Evolutionary conservation across 2,888 invertebrate species (phyloP), one percentile per base, ranked within the genome.

Genomic region (Teleiodes luculella): DNA sequence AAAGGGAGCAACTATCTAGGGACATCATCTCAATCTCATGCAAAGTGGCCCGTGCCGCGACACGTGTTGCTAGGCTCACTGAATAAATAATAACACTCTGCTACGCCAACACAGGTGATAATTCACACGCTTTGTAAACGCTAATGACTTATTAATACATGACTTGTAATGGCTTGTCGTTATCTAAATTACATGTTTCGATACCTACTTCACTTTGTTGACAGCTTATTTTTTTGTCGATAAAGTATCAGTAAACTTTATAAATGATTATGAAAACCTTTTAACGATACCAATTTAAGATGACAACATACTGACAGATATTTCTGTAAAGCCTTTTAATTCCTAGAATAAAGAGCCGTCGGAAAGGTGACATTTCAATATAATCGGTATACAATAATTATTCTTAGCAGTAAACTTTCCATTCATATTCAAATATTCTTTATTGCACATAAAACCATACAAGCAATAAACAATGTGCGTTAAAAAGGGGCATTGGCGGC

Each of bases 1-100:
- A 55, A 55, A 55, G 35, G 55, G 56, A 55, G 48, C 56, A 60
- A 57, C 58, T 60, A 63, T 62, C 60, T 62, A 58, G 59, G 62
- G 61, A 64, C 66, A 66, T 66, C 64, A 74, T 73, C 68, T 53
- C 65, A 63, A 74, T 73, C 68, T 53, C 65, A 65, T 65, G 64
- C 61, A 59, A 66, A 72, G 65, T 63, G 72, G 68, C 74, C 72
- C 72, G 74, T 72, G 77, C 65, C 68, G 65, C 67, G 58, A 50
- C 53, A 51, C 57, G 53, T 52, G 55, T 48, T 33, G 37, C n/a
- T 8, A 28, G 14, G 56, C 63, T 61, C 60, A 68, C 60, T 71
- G 68, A 76, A 78, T 76, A 72, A 75, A 76, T 75, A 77, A 76
- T 73, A 76, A 74, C 68, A 68, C 68, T 65, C 67, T 70, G 68